Evolutionary conservation across 2,113 vertebrate genomes (phyloP).

Genomic region (human (Homo sapiens)): GRCh38 chr2:162965501-162966000

Average conservation of each 20-base stretch:
- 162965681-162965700: not conserved
- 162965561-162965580: not conserved
- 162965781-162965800: not conserved
- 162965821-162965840: not conserved
- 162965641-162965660: not conserved
- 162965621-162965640: not conserved
- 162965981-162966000: not conserved
- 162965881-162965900: not conserved
- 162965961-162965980: not conserved
- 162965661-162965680: not conserved
- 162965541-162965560: not conserved
- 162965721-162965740: not conserved
- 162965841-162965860: not conserved
- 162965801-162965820: not conserved
- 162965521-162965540: not conserved
- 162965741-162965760: not conserved
- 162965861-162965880: constrained; percentile 17
- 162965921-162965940: not conserved
- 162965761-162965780: not conserved
- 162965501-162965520: not conserved
- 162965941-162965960: not conserved
- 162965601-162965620: not conserved
- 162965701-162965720: not conserved
- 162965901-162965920: not conserved
- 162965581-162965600: not conserved